A percentile compares a stretch with the other conserved stretches of the same genome.
phyloP scores from a whole-genome alignment of 2,888 invertebrate species.

The Amiota communis region DNA sequence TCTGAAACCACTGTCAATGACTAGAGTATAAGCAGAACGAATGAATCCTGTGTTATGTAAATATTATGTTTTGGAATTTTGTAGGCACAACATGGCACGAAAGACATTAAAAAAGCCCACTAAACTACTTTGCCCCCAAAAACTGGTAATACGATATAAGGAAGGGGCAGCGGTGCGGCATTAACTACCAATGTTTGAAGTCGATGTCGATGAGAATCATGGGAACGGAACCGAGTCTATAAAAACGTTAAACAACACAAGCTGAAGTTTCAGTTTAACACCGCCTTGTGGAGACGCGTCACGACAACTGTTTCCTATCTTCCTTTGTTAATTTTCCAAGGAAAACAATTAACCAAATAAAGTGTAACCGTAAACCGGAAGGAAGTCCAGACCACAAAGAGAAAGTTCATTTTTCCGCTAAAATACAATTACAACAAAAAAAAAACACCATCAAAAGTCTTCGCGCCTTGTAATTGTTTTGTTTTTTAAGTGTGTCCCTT shows the following conservation, averaged over 20 bases:
- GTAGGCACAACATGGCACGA: conserved; percentile 69
- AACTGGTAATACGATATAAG: conserved; percentile 26
- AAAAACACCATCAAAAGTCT: not conserved
- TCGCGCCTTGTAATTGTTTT: conserved; percentile 16
- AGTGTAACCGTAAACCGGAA: conserved; percentile 55
- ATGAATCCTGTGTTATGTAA: conserved; percentile 29
- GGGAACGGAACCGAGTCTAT: conserved; percentile 64
- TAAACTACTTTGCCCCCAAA: conserved; percentile 48
- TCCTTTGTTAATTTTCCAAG: conserved; percentile 31
- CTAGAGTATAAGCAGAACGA: not conserved
- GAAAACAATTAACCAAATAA: conserved; percentile 55
- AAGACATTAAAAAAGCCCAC: conserved; percentile 67
- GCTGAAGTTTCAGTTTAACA: conserved; percentile 57
- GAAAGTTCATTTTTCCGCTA: not conserved
- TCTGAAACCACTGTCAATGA: not conserved
- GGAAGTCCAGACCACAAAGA: conserved; percentile 56
- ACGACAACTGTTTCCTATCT: conserved; percentile 23
- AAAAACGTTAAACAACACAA: conserved; percentile 58
- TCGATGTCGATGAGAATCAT: conserved; percentile 27
- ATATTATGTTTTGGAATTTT: conserved; percentile 66
- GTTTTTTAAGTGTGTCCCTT: conserved; percentile 46
- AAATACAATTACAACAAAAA: not conserved
- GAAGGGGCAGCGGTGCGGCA: conserved; percentile 16
- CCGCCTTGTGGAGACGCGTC: conserved; percentile 38
- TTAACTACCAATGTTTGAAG: not conserved